Evolutionary conservation across 1,140 invertebrate species (phyloP), one percentile per base, ranked within the genome.

Genomic region (Dendroctonus valens): DNA sequence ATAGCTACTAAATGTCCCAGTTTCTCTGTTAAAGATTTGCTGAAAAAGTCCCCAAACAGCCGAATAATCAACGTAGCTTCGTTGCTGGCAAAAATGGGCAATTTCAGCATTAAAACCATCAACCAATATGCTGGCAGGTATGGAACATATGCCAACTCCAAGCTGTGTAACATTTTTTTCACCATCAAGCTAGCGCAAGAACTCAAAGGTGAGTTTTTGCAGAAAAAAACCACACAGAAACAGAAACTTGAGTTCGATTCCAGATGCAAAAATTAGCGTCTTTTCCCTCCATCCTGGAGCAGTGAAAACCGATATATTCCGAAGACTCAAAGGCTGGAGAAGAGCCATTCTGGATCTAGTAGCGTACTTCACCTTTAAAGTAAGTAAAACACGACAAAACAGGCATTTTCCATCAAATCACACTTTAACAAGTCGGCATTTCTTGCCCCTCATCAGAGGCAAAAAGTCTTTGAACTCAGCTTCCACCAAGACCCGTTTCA

Each of bases 11-110:
- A 49, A 50, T 58, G 41, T 5, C 44, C 3, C 26, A 26, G 26
- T 26, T 26, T 2, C 26, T 26, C 6, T 90, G 2, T 79, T 90
- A 6, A 79, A 73, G 71, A 69, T 69, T 54, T 85, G 71, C 79
- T 90, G 38, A 80, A 75, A 60, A 72, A 72, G 15, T 79, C 87
- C 0, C 77, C 82, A 7, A 85, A 87, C 0, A 82, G 81, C 70
- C 80, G 89, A 49, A 87, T 92, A 48, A 78, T 92, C 8, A 89
- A 86, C 70, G 84, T 91, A 4, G 86, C 89, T 0, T 90, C 89
- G 2, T 70, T 83, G 15, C 81, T 84, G n/a, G 85, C 90, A 78
- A 77, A 77, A 55, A 68, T 73, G 50, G 88, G 86, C 44, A 74
- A 69, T 71, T 84, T 91, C 14, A 80, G 89, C 67, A 86, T 86